Evolutionary conservation across 2,113 vertebrate genomes (phyloP), one percentile per base, ranked within the genome.

Genomic region (Stegostoma tigrinum): DNA sequence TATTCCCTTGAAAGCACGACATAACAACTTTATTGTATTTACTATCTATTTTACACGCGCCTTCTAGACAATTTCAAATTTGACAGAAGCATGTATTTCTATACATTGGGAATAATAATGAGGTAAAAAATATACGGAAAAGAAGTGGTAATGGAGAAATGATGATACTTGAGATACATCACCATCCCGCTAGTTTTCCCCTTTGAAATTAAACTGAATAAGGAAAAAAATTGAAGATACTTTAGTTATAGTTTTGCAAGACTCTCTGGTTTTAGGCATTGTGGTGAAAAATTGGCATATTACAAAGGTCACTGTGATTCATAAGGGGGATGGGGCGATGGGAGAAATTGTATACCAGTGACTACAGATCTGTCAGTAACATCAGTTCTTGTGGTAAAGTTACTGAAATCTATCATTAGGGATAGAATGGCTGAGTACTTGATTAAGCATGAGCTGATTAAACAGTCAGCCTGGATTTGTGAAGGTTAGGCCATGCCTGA

Each of bases 401-500:
- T 90, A n/a, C 52, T 61, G 48, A 52, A n/a, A 90, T 61, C 52
- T 90, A 90, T 61, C 87, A 61, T 55, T 27, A 52, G 24, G 52
- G 27, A 61, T 90, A 34, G 38, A 83, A 21, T 45, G 38, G 42
- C 80, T 83, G 80, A 83, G 80, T 38, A 89, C 48, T 89, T 89
- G 86, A 61, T 52, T 61, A 89, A 89, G 86, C 52, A 89, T 89
- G 42, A 89, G 86, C 45, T 90, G 52, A 90, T 90, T 64, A 90
- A 90, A 90, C 27, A 90, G 87, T 61, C 48, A 90, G 48, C 87
- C 24, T 90, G 87, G 48, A 55, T 61, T 90, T 64, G 27, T 90
- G 27, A 90, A n/a, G 87, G 55, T 12, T 61, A 61, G 48, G 86
- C 34, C 86, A 55, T 89, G 86, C 55, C 52, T 55, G 86, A 89